Percentiles rank a stretch among this genome's conserved stretches.
Evolutionary conservation across 2,888 invertebrate genomes (phyloP).

Genomic region (Rhamnusium bicolor): DNA sequence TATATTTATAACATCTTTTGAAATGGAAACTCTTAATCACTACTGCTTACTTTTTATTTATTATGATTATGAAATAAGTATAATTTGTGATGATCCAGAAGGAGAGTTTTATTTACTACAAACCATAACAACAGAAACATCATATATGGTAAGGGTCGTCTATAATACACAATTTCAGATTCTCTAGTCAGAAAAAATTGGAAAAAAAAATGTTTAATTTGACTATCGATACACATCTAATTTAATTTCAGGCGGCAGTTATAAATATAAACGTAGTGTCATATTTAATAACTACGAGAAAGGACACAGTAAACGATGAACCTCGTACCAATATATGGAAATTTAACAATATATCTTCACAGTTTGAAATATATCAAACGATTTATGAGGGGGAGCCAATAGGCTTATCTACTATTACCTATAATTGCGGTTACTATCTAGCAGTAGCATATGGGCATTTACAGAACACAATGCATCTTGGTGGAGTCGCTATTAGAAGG

Average conservation of each 20-base stretch:
- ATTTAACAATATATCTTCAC: constrained; percentile 48
- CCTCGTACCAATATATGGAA: constrained; percentile 61
- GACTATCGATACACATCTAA: not conserved
- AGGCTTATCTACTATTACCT: constrained; percentile 58
- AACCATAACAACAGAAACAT: constrained; percentile 36
- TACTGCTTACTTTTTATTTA: constrained; percentile 56
- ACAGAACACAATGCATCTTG: constrained; percentile 61
- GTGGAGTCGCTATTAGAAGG: constrained; percentile 63
- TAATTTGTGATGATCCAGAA: constrained; percentile 40
- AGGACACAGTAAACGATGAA: constrained; percentile 43
- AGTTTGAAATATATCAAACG: constrained; percentile 60
- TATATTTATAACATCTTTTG: constrained; percentile 53
- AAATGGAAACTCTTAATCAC: constrained; percentile 49
- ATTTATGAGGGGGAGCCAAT: constrained; percentile 60
- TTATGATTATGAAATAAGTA: constrained; percentile 35
- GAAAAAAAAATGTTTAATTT: no score
- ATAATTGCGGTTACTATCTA: constrained; percentile 59
- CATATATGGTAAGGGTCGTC: constrained; percentile 49
- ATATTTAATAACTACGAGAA: constrained; percentile 55
- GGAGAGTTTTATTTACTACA: constrained; percentile 40
- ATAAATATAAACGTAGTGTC: constrained; percentile 47
- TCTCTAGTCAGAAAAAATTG: not conserved
- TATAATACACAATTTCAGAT: no score
- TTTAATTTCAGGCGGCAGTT: constrained; percentile 55
- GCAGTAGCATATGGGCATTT: constrained; percentile 64